Base-by-base conservation (phyloP, 2,113 vertebrate genomes). In the Carettochelys insculpta region DNA sequence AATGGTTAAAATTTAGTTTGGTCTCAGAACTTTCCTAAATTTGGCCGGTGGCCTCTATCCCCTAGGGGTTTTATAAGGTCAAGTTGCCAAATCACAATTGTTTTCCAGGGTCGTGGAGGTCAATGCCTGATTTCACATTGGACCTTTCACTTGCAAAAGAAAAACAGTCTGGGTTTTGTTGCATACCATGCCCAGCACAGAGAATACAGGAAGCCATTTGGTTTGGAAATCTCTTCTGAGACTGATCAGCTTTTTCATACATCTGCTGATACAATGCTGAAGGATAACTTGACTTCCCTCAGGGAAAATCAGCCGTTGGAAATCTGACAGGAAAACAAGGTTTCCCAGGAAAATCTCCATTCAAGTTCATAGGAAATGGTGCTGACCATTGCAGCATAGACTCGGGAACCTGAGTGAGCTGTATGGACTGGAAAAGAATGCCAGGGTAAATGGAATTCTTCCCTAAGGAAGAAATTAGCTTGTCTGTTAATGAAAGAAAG, bases 261-360 rank as follows among this genome's bases (percentile, higher is more conserved):
- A 68, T 94, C 94, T 97, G 94, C 92, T 95, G 88, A 96, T 94
- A 92, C 78, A 94, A 86, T 25, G 54, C 83, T 89, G 65, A 76
- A 91, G 90, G 85, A 96, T 92, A 95, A 96, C 94, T 95, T 92
- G 94, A 87, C 61, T 94, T 97, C 96, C 95, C 92, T 97, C 38
- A 11, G 95, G 91, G 93, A 96, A 96, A 96, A 94, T 87, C 83
- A 89, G 87, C 89, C 77, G 89, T 92, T 95, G 95, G 97, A 97
- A 97, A 92, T 92, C 83, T 93, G 94, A 92, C 89, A 97, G 93
- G 93, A 94, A 95, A 90, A 86, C 87, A 53, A 76, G 22, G 7
- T 90, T 96, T 97, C 96, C 97, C 96, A 95, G 95, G 95, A 95
- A 97, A 96, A 92, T 51, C 79, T 95, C 91, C 92, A 91, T 93